These are phyloP conservation scores for Aptenodytes forsteri DNA, from an alignment of 2,113 vertebrate species.

Conservation along the genomic window DNA sequence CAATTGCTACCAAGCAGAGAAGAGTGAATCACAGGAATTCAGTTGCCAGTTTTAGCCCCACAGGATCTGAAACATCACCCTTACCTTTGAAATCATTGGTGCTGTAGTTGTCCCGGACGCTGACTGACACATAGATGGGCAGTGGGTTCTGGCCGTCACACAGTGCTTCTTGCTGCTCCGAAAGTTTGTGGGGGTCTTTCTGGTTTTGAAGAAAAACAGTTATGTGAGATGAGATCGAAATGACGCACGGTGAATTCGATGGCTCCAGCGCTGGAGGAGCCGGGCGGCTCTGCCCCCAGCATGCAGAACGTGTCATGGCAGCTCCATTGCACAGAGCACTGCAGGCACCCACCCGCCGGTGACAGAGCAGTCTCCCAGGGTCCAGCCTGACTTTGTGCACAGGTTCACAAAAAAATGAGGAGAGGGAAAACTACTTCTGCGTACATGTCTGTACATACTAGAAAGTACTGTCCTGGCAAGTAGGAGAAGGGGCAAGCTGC, in stretches of 20 bases:
- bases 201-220: constrained; percentile 32
- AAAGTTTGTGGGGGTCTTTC: constrained; percentile 77
- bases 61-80: background rate
- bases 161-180: constrained; percentile 75
- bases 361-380: background rate
- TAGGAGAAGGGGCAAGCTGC: background rate
- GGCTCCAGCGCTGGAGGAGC: fast-evolving
- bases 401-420: background rate
- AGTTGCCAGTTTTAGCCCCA: background rate
- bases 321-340: no score
- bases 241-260: fast-evolving
- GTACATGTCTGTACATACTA: fast-evolving
- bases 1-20: background rate
- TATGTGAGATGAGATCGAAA: background rate
- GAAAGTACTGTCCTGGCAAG: background rate
- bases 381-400: background rate
- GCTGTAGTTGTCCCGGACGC: constrained; percentile 62
- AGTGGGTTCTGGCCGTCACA: constrained; percentile 77
- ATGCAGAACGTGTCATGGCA: fast-evolving
- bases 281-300: fast-evolving
- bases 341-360: fast-evolving
- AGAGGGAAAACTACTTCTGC: background rate
- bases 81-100: constrained; percentile 80
- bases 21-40: background rate
- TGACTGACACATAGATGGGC: constrained; percentile 77